Evolutionary conservation across 2,113 vertebrate genomes (phyloP), one percentile per base, ranked within the genome.

Genomic region (Strigops habroptila): DNA sequence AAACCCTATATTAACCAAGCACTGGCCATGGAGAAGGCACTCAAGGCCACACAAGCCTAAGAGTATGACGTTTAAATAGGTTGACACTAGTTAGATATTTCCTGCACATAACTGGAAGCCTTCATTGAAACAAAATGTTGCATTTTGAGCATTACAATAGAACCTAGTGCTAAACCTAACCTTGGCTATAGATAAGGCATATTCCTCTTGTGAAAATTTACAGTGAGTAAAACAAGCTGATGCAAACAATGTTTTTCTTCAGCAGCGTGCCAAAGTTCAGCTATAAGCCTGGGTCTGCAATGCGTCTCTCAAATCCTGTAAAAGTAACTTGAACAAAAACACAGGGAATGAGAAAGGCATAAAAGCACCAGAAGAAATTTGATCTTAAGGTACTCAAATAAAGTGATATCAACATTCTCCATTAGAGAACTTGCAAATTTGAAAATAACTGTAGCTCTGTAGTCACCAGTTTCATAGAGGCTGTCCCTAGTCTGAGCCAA

Each of bases 121-220:
- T 86, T 92, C 86, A 89, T 31, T 68, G 77, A 96, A 93, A 91
- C 10, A 95, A 91, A 95, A 82, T 25, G 43, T 75, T 94, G 43
- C 24, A 31, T 78, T 83, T 76, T 46, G 15, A 86, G 52, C 35
- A 48, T 35, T 84, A 68, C 21, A 68, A 12, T 19, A 93, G 77
- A 93, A 44, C 13, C 18, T 52, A 60, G 21, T 0, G 0, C 35
- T 89, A 82, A 86, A 89, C 16, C 27, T 78, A 83, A 59, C 46
- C 67, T 85, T 92, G 88, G 90, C 82, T 80, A n/a, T 18, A 74
- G 71, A 88, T 53, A 93, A 82, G 60, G 39, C 33, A 23, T 78
- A 60, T 64, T 51, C 6, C 57, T 62, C 43, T 30, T 39, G 62
- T 73, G 73, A 93, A 89, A 88, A 91, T 79, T 78, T 87, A 87